Conservation (phyloP, 92 coral and sea anemone genomes). For the Porites cylindrica region DNA sequence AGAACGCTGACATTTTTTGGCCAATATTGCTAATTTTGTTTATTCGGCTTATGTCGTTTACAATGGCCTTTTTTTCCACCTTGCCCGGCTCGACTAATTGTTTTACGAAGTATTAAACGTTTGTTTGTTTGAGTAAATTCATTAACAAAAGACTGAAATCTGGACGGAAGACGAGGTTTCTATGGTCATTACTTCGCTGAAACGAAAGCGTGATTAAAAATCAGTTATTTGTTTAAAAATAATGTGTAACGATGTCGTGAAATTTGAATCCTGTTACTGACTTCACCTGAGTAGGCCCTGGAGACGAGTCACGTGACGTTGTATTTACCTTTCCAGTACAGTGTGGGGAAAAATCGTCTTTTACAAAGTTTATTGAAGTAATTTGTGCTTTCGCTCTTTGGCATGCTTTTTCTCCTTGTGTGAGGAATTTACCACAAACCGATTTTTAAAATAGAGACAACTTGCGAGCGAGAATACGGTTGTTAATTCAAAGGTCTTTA, state of each 20-base stretch:
- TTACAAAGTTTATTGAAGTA: not conserved
- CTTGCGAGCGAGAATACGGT: not conserved
- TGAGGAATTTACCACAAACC: not conserved
- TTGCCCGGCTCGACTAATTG: slow-evolving; percentile 1
- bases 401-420: not conserved
- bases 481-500: not conserved
- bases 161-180: not conserved
- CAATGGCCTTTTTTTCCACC: not conserved
- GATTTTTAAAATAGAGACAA: too few species aligned
- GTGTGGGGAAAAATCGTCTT: not conserved
- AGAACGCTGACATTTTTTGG: not conserved
- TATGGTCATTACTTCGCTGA: slow-evolving; percentile 6
- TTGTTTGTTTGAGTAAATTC: slow-evolving; percentile 13
- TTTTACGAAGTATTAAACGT: not conserved
- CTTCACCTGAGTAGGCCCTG: not conserved
- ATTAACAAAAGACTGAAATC: slow-evolving; percentile 3
- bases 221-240: not conserved
- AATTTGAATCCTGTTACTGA: not conserved
- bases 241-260: not conserved
- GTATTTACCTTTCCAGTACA: not conserved
- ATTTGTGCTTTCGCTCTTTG: not conserved
- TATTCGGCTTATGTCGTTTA: not conserved
- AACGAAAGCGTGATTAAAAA: not conserved
- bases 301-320: slow-evolving; percentile 10
- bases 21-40: not conserved